Conservation (phyloP, 2,113 vertebrate species). For the Pterocles burchelli region DNA sequence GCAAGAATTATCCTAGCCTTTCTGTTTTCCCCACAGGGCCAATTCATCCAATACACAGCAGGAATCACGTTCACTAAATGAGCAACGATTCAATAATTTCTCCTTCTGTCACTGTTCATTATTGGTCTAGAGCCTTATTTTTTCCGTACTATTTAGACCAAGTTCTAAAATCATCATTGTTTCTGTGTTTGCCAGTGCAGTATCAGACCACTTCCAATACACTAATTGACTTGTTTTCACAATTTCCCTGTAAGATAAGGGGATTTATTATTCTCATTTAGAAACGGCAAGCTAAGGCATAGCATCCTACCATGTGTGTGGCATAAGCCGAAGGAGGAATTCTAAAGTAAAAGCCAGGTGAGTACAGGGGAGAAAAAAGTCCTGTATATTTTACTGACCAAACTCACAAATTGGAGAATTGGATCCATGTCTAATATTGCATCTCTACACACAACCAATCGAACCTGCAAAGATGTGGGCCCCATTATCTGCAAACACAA, state of each 20-base stretch:
- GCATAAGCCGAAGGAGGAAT: not conserved
- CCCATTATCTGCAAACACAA: not conserved
- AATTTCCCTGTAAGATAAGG: not conserved
- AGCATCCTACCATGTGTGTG: not conserved
- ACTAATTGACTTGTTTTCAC: not conserved
- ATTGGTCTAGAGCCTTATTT: slow-evolving; percentile 12
- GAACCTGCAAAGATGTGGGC: not conserved
- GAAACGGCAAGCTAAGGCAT: not conserved
- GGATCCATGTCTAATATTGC: not conserved
- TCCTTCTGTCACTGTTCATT: slow-evolving; percentile 54
- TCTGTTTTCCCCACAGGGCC: slow-evolving; percentile 23
- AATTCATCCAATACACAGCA: slow-evolving; percentile 27
- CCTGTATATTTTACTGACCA: not conserved
- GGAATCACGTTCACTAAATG: slow-evolving; percentile 24
- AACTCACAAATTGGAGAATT: not conserved
- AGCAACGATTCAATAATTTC: slow-evolving; percentile 45
- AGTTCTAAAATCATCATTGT: not conserved
- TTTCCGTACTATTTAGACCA: slow-evolving; percentile 17
- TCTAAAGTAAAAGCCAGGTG: not conserved
- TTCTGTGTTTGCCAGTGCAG: not conserved
- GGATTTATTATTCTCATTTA: not conserved
- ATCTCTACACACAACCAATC: not conserved
- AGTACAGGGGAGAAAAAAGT: not conserved
- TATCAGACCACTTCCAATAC: not conserved
- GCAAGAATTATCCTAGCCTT: not conserved